These are phyloP conservation scores for Apocheima hispidaria DNA, from an alignment of 2,888 invertebrate species.

Conservation along the genomic window DNA sequence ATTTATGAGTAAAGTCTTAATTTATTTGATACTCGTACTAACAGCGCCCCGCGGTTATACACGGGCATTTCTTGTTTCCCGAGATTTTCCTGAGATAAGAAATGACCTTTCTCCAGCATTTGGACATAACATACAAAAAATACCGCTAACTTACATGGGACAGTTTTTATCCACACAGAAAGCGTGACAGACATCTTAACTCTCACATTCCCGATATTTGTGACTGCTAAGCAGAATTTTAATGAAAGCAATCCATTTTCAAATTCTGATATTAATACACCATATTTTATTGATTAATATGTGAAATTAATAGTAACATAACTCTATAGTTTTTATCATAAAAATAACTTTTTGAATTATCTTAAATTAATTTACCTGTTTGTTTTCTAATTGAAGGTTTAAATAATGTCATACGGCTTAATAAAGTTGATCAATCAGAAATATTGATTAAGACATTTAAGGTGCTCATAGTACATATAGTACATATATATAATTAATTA, in stretches of 20 bases:
- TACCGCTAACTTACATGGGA: neutral
- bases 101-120: neutral
- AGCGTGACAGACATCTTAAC: too few relatives aligned
- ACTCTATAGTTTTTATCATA: neutral
- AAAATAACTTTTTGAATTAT: neutral
- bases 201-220: too few relatives aligned
- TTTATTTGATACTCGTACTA: neutral
- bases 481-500: too few relatives aligned
- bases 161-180: too few relatives aligned
- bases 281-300: neutral
- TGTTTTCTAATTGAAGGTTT: slow-evolving; percentile 1
- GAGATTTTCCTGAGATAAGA: neutral
- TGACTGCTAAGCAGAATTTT: neutral
- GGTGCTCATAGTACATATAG: neutral
- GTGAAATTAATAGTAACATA: neutral
- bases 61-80: neutral
- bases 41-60: neutral
- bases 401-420: neutral
- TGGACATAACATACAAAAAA: neutral
- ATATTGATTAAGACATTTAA: neutral
- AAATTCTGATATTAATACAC: neutral
- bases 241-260: neutral
- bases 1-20: neutral
- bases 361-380: neutral
- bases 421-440: neutral